Evolutionary conservation across 2,888 invertebrate species (phyloP).

Genomic region (Hedychridium roseum): DNA sequence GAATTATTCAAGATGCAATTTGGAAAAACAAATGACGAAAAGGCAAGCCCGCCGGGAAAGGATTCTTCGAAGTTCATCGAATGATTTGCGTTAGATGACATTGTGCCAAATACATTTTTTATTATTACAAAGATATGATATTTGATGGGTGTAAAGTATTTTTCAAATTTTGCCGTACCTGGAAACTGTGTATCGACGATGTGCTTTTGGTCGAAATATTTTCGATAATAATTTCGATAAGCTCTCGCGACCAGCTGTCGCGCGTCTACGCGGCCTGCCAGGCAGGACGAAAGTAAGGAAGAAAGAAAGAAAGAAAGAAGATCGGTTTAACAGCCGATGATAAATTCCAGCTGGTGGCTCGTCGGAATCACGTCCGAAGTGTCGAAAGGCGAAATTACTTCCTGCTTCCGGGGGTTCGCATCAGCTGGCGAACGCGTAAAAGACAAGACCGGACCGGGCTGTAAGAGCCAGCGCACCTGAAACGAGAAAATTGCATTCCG

Average conservation of each 20-base stretch:
- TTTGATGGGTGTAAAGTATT: too few relatives aligned
- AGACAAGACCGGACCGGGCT: conserved; percentile 10
- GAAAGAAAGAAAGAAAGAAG: conserved; percentile 13
- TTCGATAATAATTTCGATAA: too few relatives aligned
- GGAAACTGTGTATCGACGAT: too few relatives aligned
- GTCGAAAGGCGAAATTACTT: conserved; percentile 43
- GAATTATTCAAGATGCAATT: conserved; percentile 49
- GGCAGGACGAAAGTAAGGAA: conserved; percentile 2
- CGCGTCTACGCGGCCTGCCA: conserved; percentile 1
- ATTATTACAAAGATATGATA: too few relatives aligned
- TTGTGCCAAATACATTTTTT: too few relatives aligned
- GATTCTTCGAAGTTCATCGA: too few relatives aligned
- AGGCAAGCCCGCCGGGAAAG: too few relatives aligned
- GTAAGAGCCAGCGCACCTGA: conserved; percentile 18
- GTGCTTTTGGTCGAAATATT: too few relatives aligned
- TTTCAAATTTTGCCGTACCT: too few relatives aligned
- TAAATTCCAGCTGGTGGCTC: conserved; percentile 51
- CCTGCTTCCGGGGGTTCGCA: conserved; percentile 33
- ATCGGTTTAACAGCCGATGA: conserved; percentile 42
- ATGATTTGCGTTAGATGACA: too few relatives aligned
- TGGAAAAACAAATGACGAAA: conserved; percentile 41
- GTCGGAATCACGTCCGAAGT: conserved; percentile 35
- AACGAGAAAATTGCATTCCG: conserved; percentile 29
- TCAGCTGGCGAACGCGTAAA: conserved; percentile 31
- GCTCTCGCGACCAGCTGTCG: conserved; percentile 14